phyloP scores from a whole-genome alignment of 2,888 invertebrate genomes.

The Halictus quadricinctus region DNA sequence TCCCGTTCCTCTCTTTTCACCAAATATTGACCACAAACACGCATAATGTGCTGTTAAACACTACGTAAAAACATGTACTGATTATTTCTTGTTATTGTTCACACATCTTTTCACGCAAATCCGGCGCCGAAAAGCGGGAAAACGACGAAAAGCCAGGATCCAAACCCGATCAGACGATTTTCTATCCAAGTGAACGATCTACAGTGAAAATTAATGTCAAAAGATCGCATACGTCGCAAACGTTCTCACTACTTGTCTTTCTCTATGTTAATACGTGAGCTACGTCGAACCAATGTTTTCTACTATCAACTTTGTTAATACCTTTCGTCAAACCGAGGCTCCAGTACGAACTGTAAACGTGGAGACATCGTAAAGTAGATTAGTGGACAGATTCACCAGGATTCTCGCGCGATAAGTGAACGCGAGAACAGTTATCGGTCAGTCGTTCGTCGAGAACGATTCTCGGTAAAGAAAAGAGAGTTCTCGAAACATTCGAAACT shows the following conservation, averaged over 20 bases:
- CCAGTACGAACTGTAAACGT: constrained; percentile 75
- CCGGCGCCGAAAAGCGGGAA: background rate
- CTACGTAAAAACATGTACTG: background rate
- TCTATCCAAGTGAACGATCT: constrained; percentile 34
- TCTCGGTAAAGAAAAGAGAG: background rate
- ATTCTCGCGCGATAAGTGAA: constrained; percentile 9
- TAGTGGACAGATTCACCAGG: constrained; percentile 35
- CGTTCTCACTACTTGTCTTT: constrained; percentile 56
- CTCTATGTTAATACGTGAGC: constrained; percentile 48
- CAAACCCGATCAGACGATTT: constrained; percentile 39
- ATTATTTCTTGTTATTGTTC: background rate
- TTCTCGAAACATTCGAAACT: background rate
- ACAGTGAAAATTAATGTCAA: constrained; percentile 22
- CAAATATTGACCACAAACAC: constrained; percentile 22
- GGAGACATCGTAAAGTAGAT: constrained; percentile 71
- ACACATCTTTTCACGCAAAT: background rate
- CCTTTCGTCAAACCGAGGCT: constrained; percentile 72
- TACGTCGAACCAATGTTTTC: constrained; percentile 62
- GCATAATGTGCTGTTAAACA: background rate
- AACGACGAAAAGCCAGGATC: constrained; percentile 23
- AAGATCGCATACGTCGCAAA: constrained; percentile 46
- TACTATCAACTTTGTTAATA: constrained; percentile 68
- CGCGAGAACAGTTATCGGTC: background rate
- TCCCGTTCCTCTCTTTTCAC: background rate
- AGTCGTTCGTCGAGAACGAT: background rate